These are phyloP conservation scores for Branchipolynoe longqiensis DNA, from an alignment of 2,888 invertebrate species.

Conservation along the genomic window DNA sequence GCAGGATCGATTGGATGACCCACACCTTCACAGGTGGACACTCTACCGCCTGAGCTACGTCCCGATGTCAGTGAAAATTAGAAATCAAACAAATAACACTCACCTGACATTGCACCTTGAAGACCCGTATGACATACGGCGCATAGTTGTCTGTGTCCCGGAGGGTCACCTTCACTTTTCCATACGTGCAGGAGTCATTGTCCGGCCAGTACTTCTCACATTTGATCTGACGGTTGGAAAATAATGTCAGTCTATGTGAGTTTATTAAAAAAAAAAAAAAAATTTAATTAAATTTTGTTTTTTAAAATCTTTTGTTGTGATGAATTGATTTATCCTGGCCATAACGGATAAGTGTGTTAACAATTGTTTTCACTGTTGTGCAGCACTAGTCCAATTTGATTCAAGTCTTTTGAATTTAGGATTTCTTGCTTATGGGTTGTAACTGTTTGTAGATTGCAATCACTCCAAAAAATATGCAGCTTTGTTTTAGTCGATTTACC, in stretches of 20 bases:
- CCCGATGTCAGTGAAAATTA: not conserved
- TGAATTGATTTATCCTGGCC: not conserved
- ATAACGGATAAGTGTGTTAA: too few species aligned
- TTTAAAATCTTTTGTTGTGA: not conserved
- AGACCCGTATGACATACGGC: constrained; percentile 12
- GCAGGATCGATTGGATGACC: too few species aligned
- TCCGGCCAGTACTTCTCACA: constrained; percentile 53
- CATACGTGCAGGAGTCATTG: not conserved
- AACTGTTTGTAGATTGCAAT: too few species aligned
- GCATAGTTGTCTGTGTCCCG: constrained; percentile 20
- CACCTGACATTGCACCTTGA: constrained; percentile 5
- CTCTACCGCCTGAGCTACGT: too few species aligned
- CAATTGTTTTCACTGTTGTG: too few species aligned
- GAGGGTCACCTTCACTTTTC: constrained; percentile 29
- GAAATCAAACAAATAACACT: not conserved
- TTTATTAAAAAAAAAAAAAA: not conserved
- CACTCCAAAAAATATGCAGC: not conserved
- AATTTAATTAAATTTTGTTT: not conserved
- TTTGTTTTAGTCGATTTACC: not conserved
- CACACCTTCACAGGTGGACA: too few species aligned
- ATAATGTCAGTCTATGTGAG: too few species aligned
- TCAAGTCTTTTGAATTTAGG: too few species aligned
- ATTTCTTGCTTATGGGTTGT: too few species aligned
- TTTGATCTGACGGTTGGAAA: constrained; percentile 21
- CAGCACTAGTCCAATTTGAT: too few species aligned